phyloP scores from a whole-genome alignment of 2,113 vertebrate genomes.

The Aegypius monachus region DNA sequence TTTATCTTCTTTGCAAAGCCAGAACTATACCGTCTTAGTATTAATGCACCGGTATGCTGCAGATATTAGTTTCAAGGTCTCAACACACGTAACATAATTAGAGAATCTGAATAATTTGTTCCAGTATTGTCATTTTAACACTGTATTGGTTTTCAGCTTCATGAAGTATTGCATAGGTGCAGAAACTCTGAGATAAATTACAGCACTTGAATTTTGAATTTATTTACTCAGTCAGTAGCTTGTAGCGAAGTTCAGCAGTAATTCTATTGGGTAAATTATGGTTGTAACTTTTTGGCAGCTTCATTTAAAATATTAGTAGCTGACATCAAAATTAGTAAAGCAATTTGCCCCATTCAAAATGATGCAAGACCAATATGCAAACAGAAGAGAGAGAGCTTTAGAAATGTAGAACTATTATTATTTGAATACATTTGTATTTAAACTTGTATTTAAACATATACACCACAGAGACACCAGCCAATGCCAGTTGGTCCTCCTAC shows the following conservation, averaged over 20 bases:
- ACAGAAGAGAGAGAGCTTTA: neutral
- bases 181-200: neutral
- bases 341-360: slow-evolving; percentile 8
- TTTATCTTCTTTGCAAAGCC: neutral
- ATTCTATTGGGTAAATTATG: neutral
- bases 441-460: slow-evolving; percentile 11
- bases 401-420: neutral
- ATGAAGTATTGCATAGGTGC: neutral
- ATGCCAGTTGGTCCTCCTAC: neutral
- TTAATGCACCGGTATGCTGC: neutral
- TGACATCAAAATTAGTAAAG: slow-evolving; percentile 13
- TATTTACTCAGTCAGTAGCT: neutral
- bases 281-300: neutral
- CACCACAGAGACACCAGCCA: neutral
- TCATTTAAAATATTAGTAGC: slow-evolving; percentile 24
- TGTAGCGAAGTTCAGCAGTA: neutral
- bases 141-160: neutral
- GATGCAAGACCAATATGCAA: slow-evolving; percentile 8
- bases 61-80: neutral
- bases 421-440: neutral
- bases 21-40: neutral
- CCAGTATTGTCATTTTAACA: neutral
- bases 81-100: neutral
- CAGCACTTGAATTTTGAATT: neutral
- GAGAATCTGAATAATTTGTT: neutral